A percentile compares a stretch with the other conserved stretches of the same genome.
Evolutionary conservation across 1,140 invertebrate genomes (phyloP).

Genomic region (Drosophila kepulauana): DNA sequence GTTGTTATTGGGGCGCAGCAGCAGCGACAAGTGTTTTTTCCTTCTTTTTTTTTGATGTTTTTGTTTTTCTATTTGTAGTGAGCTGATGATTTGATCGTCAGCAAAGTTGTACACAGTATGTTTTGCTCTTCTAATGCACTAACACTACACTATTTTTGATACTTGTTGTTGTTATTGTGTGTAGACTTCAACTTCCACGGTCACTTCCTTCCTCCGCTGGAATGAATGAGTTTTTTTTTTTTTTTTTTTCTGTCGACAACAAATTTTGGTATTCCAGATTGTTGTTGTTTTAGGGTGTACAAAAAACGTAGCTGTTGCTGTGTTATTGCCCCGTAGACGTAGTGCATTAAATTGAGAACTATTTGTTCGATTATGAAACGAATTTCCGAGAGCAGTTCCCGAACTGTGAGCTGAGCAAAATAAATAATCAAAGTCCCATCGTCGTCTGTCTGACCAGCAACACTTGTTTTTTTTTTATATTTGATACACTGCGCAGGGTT

Average conservation of each 20-base stretch:
- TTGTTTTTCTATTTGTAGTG: not conserved
- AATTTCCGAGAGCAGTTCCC: constrained; percentile 30
- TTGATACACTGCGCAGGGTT: constrained; percentile 50
- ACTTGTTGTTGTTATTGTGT: constrained; percentile 21
- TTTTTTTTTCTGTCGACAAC: constrained; percentile 42
- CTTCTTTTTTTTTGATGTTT: too few species aligned
- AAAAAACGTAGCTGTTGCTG: constrained; percentile 41
- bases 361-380: constrained; percentile 72
- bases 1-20: constrained; percentile 9
- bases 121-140: constrained; percentile 22
- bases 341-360: constrained; percentile 45
- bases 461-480: constrained; percentile 55
- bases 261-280: constrained; percentile 43
- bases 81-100: constrained; percentile 38
- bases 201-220: constrained; percentile 37
- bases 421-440: constrained; percentile 57
- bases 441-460: constrained; percentile 27
- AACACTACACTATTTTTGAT: constrained; percentile 27
- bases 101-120: constrained; percentile 9
- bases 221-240: constrained; percentile 5
- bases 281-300: constrained; percentile 17
- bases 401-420: constrained; percentile 44
- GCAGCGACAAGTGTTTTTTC: constrained; percentile 49
- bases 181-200: constrained; percentile 53
- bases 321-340: constrained; percentile 26